Evolutionary conservation across 2,113 vertebrate genomes (phyloP), one percentile per base, ranked within the genome.

Genomic region (Hassar affinis): DNA sequence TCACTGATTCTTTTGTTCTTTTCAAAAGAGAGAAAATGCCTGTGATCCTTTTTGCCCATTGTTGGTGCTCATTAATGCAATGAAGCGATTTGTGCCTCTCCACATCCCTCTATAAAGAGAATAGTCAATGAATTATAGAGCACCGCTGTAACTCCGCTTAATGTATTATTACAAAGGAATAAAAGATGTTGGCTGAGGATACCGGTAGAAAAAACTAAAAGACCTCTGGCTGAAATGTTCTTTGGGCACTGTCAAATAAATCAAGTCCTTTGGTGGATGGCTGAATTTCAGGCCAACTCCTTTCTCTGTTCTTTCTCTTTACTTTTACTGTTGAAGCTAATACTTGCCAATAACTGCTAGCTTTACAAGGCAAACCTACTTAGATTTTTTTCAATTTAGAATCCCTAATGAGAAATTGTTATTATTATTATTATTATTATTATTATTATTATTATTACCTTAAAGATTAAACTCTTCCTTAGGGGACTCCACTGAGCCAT

Each of bases 21-120:
- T 92, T 92, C 93, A 93, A 93, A 93, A 91, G 86, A 0, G 0
- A 74, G 79, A 86, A 84, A 79, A 84, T 59, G 87, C 85, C 90
- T 89, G 84, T 59, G 88, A 74, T 88, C 88, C 74, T 83, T 77
- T 84, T 66, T 85, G 89, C 77, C 83, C 79, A 81, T 49, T 88
- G 88, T 87, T 90, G 86, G 72, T 61, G 79, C 90, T 93, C 91
- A 93, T 93, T 92, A 93, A 88, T 90, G 89, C 91, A 91, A 91
- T 93, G 88, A 92, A 89, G 87, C 88, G 78, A 89, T 87, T 93
- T 92, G 79, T 87, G 91, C 87, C 90, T 89, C 85, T 80, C 84
- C 77, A 90, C 90, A 89, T 89, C 87, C 83, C 81, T 90, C 85
- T 88, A 90, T 87, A 93, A 93, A 93, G 92, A 93, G 92, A 93